Evolutionary conservation across 2,113 vertebrate species (phyloP).

Genomic region (Pimephales promelas): DNA sequence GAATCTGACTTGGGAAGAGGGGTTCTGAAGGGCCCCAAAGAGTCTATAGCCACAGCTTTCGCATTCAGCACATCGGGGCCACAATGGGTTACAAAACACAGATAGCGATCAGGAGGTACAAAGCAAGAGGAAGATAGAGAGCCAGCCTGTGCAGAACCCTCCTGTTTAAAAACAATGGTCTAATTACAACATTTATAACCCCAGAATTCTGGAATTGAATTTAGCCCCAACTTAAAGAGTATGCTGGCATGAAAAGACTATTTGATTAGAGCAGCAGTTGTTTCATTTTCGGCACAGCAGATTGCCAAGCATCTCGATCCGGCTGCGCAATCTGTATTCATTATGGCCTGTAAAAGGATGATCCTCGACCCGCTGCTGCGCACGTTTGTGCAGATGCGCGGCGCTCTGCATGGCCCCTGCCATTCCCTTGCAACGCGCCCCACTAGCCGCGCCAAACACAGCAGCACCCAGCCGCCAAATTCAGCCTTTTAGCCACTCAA

Average conservation of each 20-base stretch:
- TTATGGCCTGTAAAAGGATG: slow-evolving; percentile 75
- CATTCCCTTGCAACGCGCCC: slow-evolving; percentile 12
- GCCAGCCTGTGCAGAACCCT: slow-evolving; percentile 11
- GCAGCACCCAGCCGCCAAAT: slow-evolving; percentile 39
- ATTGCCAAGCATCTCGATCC: slow-evolving; percentile 79
- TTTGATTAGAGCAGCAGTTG: slow-evolving; percentile 82
- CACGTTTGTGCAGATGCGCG: slow-evolving; percentile 76
- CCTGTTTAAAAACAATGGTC: slow-evolving; percentile 70
- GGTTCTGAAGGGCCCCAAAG: slow-evolving; percentile 27
- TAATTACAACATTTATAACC: slow-evolving; percentile 79
- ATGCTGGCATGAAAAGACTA: slow-evolving; percentile 77
- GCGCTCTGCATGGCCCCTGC: slow-evolving; percentile 64
- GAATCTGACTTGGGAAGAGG: slow-evolving; percentile 47
- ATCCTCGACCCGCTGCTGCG: slow-evolving; percentile 72
- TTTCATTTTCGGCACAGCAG: slow-evolving; percentile 81
- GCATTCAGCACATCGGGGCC: slow-evolving; percentile 40
- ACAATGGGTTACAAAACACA: slow-evolving; percentile 50
- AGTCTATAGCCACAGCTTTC: slow-evolving; percentile 62
- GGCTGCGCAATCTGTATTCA: slow-evolving; percentile 77
- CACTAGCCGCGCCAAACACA: slow-evolving; percentile 34
- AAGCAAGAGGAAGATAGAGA: slow-evolving; percentile 16
- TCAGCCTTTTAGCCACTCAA: slow-evolving; percentile 45
- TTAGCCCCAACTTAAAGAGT: slow-evolving; percentile 77
- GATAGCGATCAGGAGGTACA: background rate
- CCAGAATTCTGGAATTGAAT: slow-evolving; percentile 78